Evolutionary conservation across 1,140 invertebrate species (phyloP), one percentile per base, ranked within the genome.

Genomic region (Drosophila quadrilineata): DNA sequence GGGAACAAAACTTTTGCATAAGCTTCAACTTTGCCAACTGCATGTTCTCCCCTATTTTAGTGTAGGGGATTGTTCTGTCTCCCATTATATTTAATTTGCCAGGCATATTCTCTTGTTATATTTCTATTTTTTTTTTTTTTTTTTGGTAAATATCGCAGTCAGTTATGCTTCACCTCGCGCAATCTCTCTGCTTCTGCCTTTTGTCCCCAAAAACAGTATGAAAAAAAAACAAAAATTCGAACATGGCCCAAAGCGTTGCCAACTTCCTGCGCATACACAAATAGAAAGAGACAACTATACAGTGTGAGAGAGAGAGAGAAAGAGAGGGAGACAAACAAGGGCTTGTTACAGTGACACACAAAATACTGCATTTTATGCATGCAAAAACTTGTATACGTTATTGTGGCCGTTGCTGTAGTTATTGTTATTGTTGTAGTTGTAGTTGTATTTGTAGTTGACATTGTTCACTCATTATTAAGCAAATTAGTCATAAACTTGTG

Each of bases 11-110:
- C 45, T 76, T 82, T 68, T 71, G 35, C 31, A 67, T 74, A 74
- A 79, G 75, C 75, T 64, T 38, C 52, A 70, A 84, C 50, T 84
- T 82, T 59, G 64, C 49, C 73, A 65, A 77, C 40, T 69, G 68
- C 68, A 49, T 75, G 52, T 58, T 57, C n/a, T n/a, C n/a, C n/a
- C n/a, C n/a, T 40, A 50, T 35, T 17, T 49, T 22, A 12, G 3
- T 43, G 2, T n/a, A n/a, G 12, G 10, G 12, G 36, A 46, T 22
- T 48, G 45, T 57, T 21, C 52, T 48, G 31, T 24, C 35, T 70
- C 56, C 64, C 60, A 84, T 84, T 82, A 73, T 77, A 82, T 82
- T 82, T 82, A 82, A 82, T 82, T 82, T 82, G 73, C 65, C 60
- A 70, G 56, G 56, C 79, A 77, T 82, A 82, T 73, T 77, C 77